Evolutionary conservation across 2,888 invertebrate species (phyloP).

Genomic region (Perizoma affinitatum): DNA sequence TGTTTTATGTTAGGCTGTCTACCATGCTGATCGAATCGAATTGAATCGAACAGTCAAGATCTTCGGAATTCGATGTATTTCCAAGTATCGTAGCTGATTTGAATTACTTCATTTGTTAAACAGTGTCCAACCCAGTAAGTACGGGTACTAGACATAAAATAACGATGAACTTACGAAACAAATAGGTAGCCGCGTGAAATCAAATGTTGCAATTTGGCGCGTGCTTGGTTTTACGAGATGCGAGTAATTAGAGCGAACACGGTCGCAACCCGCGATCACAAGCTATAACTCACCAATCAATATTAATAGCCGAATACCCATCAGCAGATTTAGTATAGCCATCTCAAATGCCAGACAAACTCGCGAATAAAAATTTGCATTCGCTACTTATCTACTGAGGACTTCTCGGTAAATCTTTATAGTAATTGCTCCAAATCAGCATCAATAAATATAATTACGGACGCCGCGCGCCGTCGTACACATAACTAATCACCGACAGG

Average conservation of each 20-base stretch:
- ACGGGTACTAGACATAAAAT: slow-evolving; percentile 22
- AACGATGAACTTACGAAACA: slow-evolving; percentile 39
- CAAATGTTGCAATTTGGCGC: slow-evolving; percentile 53
- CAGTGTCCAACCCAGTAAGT: slow-evolving; percentile 16
- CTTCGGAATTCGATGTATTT: slow-evolving; percentile 9
- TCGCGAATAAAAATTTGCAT: slow-evolving; percentile 13
- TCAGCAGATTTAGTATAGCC: slow-evolving; percentile 2
- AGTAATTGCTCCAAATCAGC: slow-evolving; percentile 34
- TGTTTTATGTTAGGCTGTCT: neutral
- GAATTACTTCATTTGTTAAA: slow-evolving; percentile 18
- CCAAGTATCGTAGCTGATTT: slow-evolving; percentile 18
- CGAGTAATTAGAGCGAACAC: slow-evolving; percentile 54
- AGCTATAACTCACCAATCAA: slow-evolving; percentile 36
- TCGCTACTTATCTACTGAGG: slow-evolving; percentile 28
- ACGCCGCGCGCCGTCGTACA: slow-evolving; percentile 46
- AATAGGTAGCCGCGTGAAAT: slow-evolving; percentile 41
- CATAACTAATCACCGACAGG: slow-evolving; percentile 53
- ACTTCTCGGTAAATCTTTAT: slow-evolving; percentile 33
- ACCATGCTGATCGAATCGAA: slow-evolving; percentile 5
- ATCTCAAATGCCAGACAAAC: slow-evolving; percentile 9
- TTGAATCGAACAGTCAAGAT: slow-evolving; percentile 12
- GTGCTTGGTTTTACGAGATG: slow-evolving; percentile 59
- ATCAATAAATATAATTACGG: slow-evolving; percentile 44
- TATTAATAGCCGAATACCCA: slow-evolving; percentile 4
- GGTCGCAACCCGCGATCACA: slow-evolving; percentile 43